Evolutionary conservation across 1,140 invertebrate species (phyloP).

Genomic region (Drosophila neocordata): DNA sequence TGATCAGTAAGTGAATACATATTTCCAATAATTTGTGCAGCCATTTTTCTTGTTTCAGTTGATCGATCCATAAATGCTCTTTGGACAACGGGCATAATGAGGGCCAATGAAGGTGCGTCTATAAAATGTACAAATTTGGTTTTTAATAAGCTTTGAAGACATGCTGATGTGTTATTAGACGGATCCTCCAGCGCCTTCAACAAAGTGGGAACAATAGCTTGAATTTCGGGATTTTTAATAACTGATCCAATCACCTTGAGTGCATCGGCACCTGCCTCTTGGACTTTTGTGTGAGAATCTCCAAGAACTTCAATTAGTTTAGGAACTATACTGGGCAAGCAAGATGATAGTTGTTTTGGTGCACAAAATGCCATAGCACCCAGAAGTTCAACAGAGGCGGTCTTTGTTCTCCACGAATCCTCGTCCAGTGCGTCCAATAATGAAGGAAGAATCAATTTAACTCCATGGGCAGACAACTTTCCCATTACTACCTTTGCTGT

Average conservation of each 20-base stretch:
- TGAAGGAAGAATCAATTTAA: conserved; percentile 96
- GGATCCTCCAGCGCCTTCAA: conserved; percentile 98
- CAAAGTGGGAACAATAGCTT: conserved; percentile 96
- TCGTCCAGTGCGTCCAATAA: conserved; percentile 96
- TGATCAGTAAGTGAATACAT: conserved; percentile 99
- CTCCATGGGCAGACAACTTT: conserved; percentile 97
- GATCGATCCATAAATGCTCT: conserved; percentile 98
- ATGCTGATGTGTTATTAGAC: conserved; percentile 95
- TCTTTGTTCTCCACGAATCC: conserved; percentile 99
- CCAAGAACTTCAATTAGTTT: conserved; percentile 98
- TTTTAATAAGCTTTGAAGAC: conserved; percentile 95
- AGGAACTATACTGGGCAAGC: conserved; percentile 98
- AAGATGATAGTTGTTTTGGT: conserved; percentile 98
- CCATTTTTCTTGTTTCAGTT: conserved; percentile 99
- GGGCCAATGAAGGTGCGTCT: conserved; percentile 97
- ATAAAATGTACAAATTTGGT: conserved; percentile 99
- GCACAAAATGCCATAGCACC: conserved; percentile 99
- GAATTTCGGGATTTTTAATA: conserved; percentile 99
- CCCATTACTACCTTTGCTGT: conserved; percentile 98
- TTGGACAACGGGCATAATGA: conserved; percentile 99
- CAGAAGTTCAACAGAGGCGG: conserved; percentile 97
- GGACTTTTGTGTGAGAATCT: conserved; percentile 99
- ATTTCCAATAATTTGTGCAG: conserved; percentile 99
- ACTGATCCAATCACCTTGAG: conserved; percentile 98
- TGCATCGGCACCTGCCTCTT: conserved; percentile 97